Evolutionary conservation across 2,113 vertebrate species (phyloP), one percentile per base, ranked within the genome.

Genomic region (Hiodon tergisus): DNA sequence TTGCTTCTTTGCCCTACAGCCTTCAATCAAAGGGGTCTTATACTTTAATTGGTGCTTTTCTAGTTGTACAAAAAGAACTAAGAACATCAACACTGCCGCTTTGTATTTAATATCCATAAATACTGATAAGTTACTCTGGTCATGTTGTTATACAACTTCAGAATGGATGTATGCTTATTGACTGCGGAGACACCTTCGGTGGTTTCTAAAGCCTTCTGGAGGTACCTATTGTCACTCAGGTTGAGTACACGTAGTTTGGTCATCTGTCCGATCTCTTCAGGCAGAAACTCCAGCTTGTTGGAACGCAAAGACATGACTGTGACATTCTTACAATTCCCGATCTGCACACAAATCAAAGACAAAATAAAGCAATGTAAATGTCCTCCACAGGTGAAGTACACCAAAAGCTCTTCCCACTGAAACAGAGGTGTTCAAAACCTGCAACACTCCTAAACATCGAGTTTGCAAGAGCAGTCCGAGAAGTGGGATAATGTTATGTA

Each of bases 211-310:
- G 47, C 1, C 69, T 14, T 14, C 17, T 75, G 55, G 48, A 17
- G 77, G 46, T 95, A 98, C 96, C 97, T 97, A 93, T 99, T 99
- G 80, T 99, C 96, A 61, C 96, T 99, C 52, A 99, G 87, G 83
- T 98, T 99, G 76, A 99, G 88, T 76, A 99, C 97, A 79, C 95
- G 89, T 77, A 99, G 88, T 86, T 98, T 98, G 86, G 96, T 96
- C 97, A 99, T 99, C 87, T 99, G 97, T 78, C 97, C 97, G 55
- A 99, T 99, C 81, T 99, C 97, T 79, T 98, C 96, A 6, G 97
- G 97, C 60, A 99, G 95, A 77, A 98, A 96, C 88, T 99, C 97
- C 69, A 99, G 90, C 54, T 98, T 98, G 87, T 99, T 99, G 59
- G 96, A 98, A 58, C 97, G 95, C 71, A 99, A 89, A 48, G 97